Base-by-base conservation (phyloP, 2,113 vertebrate species). In the Erpornis zantholeuca region DNA sequence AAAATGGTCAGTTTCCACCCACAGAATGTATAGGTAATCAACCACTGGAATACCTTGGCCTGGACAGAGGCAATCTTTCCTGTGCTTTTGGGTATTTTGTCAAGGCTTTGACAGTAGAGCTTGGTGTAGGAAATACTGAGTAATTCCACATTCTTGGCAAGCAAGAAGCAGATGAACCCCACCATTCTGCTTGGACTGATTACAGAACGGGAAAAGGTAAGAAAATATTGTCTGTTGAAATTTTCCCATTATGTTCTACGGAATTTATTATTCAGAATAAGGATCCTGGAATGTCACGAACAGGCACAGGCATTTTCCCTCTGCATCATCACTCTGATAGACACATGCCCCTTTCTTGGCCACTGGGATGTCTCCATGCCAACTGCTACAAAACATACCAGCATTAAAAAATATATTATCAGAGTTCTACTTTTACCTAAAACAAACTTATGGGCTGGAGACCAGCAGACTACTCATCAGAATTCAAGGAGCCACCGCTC, bases 401-500 rank as follows among this genome's bases (percentile, higher is more conserved):
- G 15, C 8, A 54, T 52, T 65, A 38, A 56, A 90, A 77, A 35
- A 68, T 5, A 21, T 45, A 6, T 19, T 35, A 35, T 11, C 29
- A 73, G 28, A 42, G n/a, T 6, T 91, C 31, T 63, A 13, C 7
- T 88, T 88, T 91, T 84, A 17, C 8, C 61, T 60, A 60, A 53
- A 80, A 72, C 25, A 57, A 18, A 18, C 10, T 71, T 56, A 38
- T 20, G 29, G 28, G 11, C 12, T 60, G 44, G 40, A 82, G 81
- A 47, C 16, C 63, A 69, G 47, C 18, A 66, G 66, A 77, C 75
- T 54, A 28, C 16, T 49, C 38, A 28, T 42, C 8, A 57, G 8
- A 28, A 36, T 71, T 82, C 3, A 2, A 22, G 44, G 17, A 84
- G 16, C 20, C 42, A 29, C 9, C 0, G 0, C 10, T 65, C 25